Evolutionary conservation across 2,888 invertebrate species (phyloP).

Genomic region (Spodoptera exigua): DNA sequence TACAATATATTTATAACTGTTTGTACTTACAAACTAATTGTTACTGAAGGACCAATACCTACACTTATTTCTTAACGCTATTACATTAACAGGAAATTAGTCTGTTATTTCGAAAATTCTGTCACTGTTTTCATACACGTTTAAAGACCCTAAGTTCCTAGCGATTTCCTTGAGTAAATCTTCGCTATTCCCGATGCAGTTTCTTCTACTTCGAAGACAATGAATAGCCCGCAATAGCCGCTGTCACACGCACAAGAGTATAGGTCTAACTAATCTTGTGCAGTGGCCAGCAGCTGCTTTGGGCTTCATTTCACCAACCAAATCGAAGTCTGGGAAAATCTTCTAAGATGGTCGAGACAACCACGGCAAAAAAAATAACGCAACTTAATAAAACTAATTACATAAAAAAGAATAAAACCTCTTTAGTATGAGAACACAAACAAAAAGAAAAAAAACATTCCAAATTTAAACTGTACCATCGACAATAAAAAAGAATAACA

Average conservation of each 20-base stretch:
- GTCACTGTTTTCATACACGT: background rate
- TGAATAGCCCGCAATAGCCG: constrained; percentile 97
- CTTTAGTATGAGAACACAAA: constrained; percentile 18
- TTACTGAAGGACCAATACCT: too few species aligned
- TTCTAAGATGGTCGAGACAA: constrained; percentile 47
- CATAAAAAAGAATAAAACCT: constrained; percentile 18
- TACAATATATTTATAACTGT: too few species aligned
- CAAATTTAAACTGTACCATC: constrained; percentile 1
- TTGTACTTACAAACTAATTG: too few species aligned
- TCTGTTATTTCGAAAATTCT: too few species aligned
- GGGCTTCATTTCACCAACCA: constrained; percentile 89
- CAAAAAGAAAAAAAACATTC: constrained; percentile 7
- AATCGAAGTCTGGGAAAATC: constrained; percentile 55
- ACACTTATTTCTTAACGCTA: too few species aligned
- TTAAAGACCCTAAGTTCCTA: constrained; percentile 3
- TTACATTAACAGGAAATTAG: too few species aligned
- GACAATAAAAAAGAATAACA: constrained; percentile 46
- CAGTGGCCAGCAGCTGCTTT: constrained; percentile 99
- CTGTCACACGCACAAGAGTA: constrained; percentile 99
- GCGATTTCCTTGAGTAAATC: constrained; percentile 16
- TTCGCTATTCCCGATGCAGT: constrained; percentile 32
- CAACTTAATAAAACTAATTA: constrained; percentile 43
- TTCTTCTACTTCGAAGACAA: constrained; percentile 76
- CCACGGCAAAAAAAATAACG: constrained; percentile 25
- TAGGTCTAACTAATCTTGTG: constrained; percentile 96